A percentile compares a stretch with the other conserved stretches of the same genome.
Evolutionary conservation across 2,113 vertebrate genomes (phyloP).

Genomic region (Aptenodytes forsteri): DNA sequence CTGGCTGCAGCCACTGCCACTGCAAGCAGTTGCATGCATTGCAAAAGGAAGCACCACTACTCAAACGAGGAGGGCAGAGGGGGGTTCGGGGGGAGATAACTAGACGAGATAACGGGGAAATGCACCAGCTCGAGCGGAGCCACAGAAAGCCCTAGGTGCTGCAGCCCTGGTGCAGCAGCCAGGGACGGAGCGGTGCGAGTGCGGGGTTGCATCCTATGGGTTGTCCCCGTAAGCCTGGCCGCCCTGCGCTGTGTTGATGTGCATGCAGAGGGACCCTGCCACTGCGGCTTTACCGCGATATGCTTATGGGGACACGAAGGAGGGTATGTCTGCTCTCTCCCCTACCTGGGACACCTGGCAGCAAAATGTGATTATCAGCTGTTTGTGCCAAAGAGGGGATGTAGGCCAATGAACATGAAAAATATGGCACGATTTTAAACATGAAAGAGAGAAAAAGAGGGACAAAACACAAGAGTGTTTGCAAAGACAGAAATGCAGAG

Average conservation of each 20-base stretch:
- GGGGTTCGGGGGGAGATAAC: fast-evolving
- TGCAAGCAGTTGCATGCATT: fast-evolving
- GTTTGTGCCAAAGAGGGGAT: neutral
- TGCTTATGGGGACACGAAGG: neutral
- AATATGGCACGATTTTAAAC: neutral
- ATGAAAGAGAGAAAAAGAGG: neutral
- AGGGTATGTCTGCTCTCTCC: neutral
- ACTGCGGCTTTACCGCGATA: fast-evolving
- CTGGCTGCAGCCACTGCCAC: neutral
- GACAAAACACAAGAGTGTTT: neutral
- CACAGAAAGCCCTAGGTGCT: neutral
- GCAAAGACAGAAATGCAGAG: neutral
- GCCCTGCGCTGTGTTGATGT: fast-evolving
- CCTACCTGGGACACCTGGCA: neutral
- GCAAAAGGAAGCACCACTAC: neutral
- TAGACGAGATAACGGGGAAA: fast-evolving
- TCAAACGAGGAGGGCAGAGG: neutral
- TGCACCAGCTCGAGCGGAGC: neutral
- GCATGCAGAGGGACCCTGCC: neutral
- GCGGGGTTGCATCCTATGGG: fast-evolving
- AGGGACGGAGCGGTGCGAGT: fast-evolving
- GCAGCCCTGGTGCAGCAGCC: neutral
- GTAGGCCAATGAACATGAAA: neutral
- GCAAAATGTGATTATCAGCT: neutral
- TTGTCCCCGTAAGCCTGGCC: fast-evolving